Conservation (phyloP, 2,113 vertebrate species). For the Caranx ignobilis region DNA sequence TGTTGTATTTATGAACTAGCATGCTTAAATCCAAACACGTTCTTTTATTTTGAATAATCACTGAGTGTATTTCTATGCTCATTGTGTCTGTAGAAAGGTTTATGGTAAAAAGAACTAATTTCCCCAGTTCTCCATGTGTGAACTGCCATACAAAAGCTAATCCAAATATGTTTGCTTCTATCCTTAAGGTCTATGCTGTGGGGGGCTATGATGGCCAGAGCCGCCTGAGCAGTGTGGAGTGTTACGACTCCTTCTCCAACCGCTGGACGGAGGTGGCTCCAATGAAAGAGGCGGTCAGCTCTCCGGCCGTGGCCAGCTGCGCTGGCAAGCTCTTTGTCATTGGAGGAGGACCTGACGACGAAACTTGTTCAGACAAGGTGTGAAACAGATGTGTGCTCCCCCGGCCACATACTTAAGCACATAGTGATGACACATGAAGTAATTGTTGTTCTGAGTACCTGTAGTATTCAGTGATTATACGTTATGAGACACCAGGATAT, state of each 20-base stretch:
- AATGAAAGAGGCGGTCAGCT: constrained; percentile 96
- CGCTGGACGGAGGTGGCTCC: constrained; percentile 97
- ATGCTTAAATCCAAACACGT: constrained; percentile 16
- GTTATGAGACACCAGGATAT: background rate
- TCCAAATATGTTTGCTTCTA: constrained; percentile 7
- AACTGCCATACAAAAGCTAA: background rate
- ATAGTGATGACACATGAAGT: constrained; percentile 22
- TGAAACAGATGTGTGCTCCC: constrained; percentile 42
- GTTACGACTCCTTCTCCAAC: constrained; percentile 97
- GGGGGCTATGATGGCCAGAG: constrained; percentile 97
- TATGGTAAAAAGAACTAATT: background rate
- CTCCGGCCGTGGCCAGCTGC: constrained; percentile 94
- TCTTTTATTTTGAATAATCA: background rate
- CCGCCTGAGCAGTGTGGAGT: constrained; percentile 96
- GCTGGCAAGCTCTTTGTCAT: constrained; percentile 95
- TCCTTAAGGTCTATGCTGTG: constrained; percentile 94
- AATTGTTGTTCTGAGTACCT: background rate
- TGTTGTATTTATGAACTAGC: constrained; percentile 18
- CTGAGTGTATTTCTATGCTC: constrained; percentile 12
- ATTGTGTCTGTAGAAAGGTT: background rate
- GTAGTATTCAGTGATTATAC: constrained; percentile 31
- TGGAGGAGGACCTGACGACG: constrained; percentile 95
- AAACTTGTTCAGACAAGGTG: constrained; percentile 98
- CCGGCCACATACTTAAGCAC: constrained; percentile 5
- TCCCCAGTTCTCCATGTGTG: background rate